A percentile compares a stretch with the other conserved stretches of the same genome.
Conservation (phyloP, 2,797 vertebrate genomes). For the Girardinus metallicus region DNA sequence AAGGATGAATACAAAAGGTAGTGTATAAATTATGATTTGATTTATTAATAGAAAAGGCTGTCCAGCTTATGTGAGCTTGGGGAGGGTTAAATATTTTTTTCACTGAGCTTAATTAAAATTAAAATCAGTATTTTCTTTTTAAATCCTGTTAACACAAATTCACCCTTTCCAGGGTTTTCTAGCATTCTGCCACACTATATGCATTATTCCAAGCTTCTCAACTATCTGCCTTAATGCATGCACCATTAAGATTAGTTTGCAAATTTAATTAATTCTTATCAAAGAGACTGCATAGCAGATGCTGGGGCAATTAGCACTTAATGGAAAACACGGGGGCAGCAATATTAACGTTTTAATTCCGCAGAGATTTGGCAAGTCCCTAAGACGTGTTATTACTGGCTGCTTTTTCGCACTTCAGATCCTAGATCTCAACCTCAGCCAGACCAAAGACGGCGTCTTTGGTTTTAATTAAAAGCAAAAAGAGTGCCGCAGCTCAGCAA, state of each 20-base stretch:
- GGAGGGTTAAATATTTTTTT: background rate
- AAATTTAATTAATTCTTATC: conserved; percentile 88
- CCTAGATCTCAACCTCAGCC: conserved; percentile 72
- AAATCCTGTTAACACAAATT: conserved; percentile 46
- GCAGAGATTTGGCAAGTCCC: conserved; percentile 73
- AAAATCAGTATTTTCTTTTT: conserved; percentile 53
- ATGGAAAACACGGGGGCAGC: conserved; percentile 82
- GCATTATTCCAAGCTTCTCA: conserved; percentile 72
- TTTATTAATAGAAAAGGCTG: background rate
- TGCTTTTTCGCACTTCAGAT: conserved; percentile 71
- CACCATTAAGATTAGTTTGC: conserved; percentile 83
- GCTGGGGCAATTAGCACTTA: conserved; percentile 84
- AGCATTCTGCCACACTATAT: conserved; percentile 66
- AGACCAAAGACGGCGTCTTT: conserved; percentile 63
- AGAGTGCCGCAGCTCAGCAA: conserved; percentile 36
- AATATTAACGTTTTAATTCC: conserved; percentile 83
- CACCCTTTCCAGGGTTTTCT: conserved; percentile 41
- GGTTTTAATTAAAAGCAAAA: conserved; percentile 68
- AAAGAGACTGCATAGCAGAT: conserved; percentile 83
- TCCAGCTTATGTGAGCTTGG: background rate
- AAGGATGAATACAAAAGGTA: background rate
- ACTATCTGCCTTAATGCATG: conserved; percentile 80
- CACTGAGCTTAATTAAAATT: background rate
- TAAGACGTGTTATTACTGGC: conserved; percentile 68
- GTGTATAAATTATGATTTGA: background rate